A percentile compares a stretch with the other conserved stretches of the same genome.
These are phyloP conservation scores for Zenarchopterus dispar DNA, from an alignment of 2,797 vertebrate genomes.

Conservation along the genomic window DNA sequence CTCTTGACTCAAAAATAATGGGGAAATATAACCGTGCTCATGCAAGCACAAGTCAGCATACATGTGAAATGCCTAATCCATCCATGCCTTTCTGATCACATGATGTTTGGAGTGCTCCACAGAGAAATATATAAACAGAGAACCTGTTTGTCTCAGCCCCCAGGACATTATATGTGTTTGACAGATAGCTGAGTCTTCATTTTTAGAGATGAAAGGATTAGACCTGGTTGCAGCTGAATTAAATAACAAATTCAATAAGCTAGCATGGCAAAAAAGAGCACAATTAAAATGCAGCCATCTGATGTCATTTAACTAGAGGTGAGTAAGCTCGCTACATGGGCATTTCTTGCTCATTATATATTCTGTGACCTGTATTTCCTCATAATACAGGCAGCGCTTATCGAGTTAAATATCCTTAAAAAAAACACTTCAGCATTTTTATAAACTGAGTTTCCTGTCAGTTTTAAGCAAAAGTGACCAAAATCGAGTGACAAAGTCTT, in stretches of 20 bases:
- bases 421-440: no score
- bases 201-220: constrained; percentile 16
- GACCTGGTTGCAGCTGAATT: constrained; percentile 19
- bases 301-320: constrained; percentile 32
- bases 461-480: not conserved
- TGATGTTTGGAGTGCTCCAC: constrained; percentile 25
- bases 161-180: not conserved
- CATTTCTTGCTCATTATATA: not conserved
- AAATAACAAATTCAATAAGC: constrained; percentile 10
- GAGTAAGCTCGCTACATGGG: constrained; percentile 23
- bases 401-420: no score
- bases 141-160: constrained; percentile 11
- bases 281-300: constrained; percentile 42
- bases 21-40: constrained; percentile 34
- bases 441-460: not conserved
- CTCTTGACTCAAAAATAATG: constrained; percentile 18
- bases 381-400: no score
- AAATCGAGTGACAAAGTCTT: no score
- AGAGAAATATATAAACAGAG: constrained; percentile 28
- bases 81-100: constrained; percentile 13
- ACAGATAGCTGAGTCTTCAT: constrained; percentile 7
- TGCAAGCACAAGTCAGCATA: constrained; percentile 25
- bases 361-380: no score
- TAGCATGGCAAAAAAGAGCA: constrained; percentile 27
- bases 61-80: constrained; percentile 12